These are phyloP conservation scores for Sorex araneus DNA, from an alignment of 2,113 vertebrate species.

Conservation along the genomic window DNA sequence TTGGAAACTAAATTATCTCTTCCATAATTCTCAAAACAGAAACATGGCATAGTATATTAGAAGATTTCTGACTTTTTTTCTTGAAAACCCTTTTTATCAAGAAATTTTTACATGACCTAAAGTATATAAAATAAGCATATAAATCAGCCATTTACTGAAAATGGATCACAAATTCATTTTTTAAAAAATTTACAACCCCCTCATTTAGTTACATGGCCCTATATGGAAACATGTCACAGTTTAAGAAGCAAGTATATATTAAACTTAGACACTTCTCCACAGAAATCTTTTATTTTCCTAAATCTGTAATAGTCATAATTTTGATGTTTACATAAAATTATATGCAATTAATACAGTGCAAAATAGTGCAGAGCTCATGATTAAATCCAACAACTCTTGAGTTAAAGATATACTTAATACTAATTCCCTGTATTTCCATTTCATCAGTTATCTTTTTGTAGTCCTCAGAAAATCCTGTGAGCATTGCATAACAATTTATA, in stretches of 20 bases:
- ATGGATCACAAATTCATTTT: too few relatives aligned
- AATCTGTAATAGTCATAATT: background rate
- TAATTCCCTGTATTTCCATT: slow-evolving; percentile 28
- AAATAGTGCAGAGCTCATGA: background rate
- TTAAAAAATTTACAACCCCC: too few relatives aligned
- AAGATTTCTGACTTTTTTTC: too few relatives aligned
- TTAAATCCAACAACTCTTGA: slow-evolving; percentile 20
- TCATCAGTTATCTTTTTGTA: slow-evolving; percentile 14
- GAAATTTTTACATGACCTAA: too few relatives aligned
- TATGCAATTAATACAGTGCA: background rate
- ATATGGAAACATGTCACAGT: too few relatives aligned
- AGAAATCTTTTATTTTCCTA: background rate
- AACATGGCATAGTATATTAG: background rate
- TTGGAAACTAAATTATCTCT: background rate
- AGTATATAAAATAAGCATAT: too few relatives aligned
- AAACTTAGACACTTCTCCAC: background rate
- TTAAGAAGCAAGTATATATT: too few relatives aligned
- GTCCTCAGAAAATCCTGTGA: background rate
- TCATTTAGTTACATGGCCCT: too few relatives aligned
- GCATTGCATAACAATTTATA: background rate
- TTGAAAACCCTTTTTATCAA: too few relatives aligned
- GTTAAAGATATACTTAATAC: background rate
- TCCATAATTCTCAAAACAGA: background rate
- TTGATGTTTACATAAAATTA: background rate
- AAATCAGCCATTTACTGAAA: too few relatives aligned